Evolutionary conservation across 2,888 invertebrate genomes (phyloP), one percentile per base, ranked within the genome.

Genomic region (Lampropteryx suffumata): DNA sequence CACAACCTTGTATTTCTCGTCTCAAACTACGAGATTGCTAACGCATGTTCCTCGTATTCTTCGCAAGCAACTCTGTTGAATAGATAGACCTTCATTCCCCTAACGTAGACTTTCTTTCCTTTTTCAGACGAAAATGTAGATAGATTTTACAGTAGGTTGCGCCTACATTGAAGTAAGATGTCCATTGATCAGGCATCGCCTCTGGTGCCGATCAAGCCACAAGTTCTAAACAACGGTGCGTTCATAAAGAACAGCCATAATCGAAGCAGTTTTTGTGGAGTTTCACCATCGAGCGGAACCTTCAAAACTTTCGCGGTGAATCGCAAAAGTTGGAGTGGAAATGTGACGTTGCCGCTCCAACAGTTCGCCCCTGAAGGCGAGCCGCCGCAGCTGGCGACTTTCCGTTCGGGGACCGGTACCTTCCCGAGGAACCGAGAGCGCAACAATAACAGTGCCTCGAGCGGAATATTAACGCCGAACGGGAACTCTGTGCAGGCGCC

Each of bases 321-420:
- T 75, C 83, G 91, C 57, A 91, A 91, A 79, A 90, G 90, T 73
- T 91, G 91, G 91, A 89, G 90, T 71, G 91, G 91, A 53, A 90
- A 90, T 65, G 88, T 87, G 62, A 90, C 89, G 57, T 82, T 91
- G 69, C 90, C 90, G 29, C 83, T 90, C 43, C 90, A 90, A 64
- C 86, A 89, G 72, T 86, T 80, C 64, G 73, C 83, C 24, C 81
- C 87, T 10, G 84, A 87, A 49, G 84, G 85, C 50, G 80, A 76
- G 62, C 75, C 84, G 58, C 90, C 90, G 35, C 82, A 83, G 60
- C 79, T 91, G 59, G 90, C 83, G 32, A 90, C 90, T 44, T 91
- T 91, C 71, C 86, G 88, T 49, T 84, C 90, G 54, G 86, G 87
- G 55, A 90, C 90, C 33, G 91, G 91, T 57, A 90, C 90, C 47